Percentiles rank a stretch among this genome's conserved stretches.
These are phyloP conservation scores for Saccostrea glomerata DNA, from an alignment of 1,140 invertebrate genomes.

Conservation along the genomic window DNA sequence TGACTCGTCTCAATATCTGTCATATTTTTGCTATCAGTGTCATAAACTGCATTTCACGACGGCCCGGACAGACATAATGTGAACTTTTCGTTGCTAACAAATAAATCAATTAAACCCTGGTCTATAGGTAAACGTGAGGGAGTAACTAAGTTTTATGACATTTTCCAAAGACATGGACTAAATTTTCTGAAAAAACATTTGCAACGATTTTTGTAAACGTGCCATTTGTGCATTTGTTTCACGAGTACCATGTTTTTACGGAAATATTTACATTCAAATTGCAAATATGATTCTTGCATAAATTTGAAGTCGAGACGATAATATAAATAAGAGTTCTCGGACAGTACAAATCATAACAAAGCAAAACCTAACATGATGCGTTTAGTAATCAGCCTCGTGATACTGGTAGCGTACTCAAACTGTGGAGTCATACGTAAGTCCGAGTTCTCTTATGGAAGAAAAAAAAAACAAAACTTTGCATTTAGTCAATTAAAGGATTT, in stretches of 20 bases:
- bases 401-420: neutral
- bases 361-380: neutral
- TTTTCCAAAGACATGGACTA: neutral
- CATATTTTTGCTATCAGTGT: neutral
- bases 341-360: neutral
- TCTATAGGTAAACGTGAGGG: neutral
- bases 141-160: neutral
- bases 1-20: neutral
- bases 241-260: neutral
- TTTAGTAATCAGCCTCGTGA: neutral
- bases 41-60: slow-evolving; percentile 9
- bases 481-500: too few relatives aligned
- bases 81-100: slow-evolving; percentile 8
- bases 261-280: neutral
- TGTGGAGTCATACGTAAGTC: slow-evolving; percentile 13
- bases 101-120: slow-evolving; percentile 2
- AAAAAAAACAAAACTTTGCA: too few relatives aligned
- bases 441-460: neutral
- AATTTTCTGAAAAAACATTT: slow-evolving; percentile 19
- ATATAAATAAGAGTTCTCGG: neutral
- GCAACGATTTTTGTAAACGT: neutral
- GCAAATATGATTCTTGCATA: neutral
- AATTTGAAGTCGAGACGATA: neutral
- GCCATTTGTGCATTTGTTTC: slow-evolving; percentile 11
- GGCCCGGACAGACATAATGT: neutral